Base-by-base conservation (phyloP, 2,888 invertebrate species). In the Ormyrus nitidulus region DNA sequence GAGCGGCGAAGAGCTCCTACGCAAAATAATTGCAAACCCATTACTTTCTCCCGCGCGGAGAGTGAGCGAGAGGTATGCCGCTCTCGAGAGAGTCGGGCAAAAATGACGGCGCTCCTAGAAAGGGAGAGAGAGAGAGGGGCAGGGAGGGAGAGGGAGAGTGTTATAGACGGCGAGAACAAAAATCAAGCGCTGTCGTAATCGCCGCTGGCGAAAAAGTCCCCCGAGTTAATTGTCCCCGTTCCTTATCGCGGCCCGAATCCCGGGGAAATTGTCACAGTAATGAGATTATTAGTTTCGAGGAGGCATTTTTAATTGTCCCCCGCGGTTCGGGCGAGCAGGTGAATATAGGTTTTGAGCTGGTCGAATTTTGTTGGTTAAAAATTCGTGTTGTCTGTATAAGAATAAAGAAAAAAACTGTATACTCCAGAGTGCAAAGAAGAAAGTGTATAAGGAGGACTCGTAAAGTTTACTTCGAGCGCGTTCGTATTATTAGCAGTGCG, bases 21-120 rank as follows among this genome's bases (percentile, higher is more conserved):
- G 87, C 86, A 86, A 88, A 87, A 88, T 87, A 88, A 88, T 88
- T 86, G 88, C 87, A 87, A 87, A 87, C 85, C 87, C 85, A 87
- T 88, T 87, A 88, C 88, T 88, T 88, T 88, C 88, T 88, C 88
- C 88, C 86, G 73, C 71, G 34, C 13, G 13, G 13, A 13, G 19
- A 34, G 34, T 5, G 71, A 54, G 54, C 78, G 64, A 75, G 64
- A 75, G 75, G 64, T 80, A 77, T 80, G 76, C 68, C 71, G 71
- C 56, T 56, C 68, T 59, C 51, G 3, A 3, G 46, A 56, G 54
- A 54, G 34, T 34, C 34, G 70, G 44, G 66, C 49, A 72, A 76
- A 80, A 76, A 79, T 75, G 49, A 74, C 71, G 79, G 59, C 76
- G 75, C 79, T 75, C 71, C 76, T 72, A 80, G 64, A 75, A 19